Evolutionary conservation across 2,797 vertebrate species (phyloP), one percentile per base, ranked within the genome.

Genomic region (Parotocinclus haroldoi): DNA sequence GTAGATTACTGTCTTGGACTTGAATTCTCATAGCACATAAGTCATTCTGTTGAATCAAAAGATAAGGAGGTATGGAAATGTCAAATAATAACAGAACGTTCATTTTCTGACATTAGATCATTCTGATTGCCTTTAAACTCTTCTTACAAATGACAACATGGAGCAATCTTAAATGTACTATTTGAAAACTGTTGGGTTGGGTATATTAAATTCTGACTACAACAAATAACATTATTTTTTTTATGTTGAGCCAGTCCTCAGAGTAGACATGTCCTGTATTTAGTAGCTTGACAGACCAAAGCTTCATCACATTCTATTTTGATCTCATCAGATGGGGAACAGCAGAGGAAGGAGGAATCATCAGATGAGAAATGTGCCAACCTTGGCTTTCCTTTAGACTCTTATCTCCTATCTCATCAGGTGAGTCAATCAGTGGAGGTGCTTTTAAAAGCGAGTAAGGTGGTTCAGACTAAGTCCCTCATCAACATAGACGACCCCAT

Each of bases 341-440:
- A 56, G 51, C 73, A 58, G 14, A 73, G 77, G 73, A 76, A 76
- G 40, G 10, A 42, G 40, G 40, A 42, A 9, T 83, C 84, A 85
- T 88, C 86, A 89, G 83, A 73, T 52, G 49, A 72, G 80, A 78
- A 75, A 13, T 68, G 58, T 77, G 70, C 68, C 60, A 61, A 64
- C 38, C 79, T 72, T 75, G 73, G 84, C 82, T 81, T 77, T 78
- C 81, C 54, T 49, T 72, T 56, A 61, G 70, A 44, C 70, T 56
- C 70, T 66, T 67, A 66, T 66, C 77, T 62, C 76, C 78, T 80
- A 79, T 83, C 82, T 86, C 80, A 78, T 87, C 82, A 78, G 77
- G 60, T 68, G 77, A 83, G 83, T 83, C 83, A 87, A 84, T 85
- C 86, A 86, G 81, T 66, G 75, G 67, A 81, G 77, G 77, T 64